Conservation (phyloP, 2,797 vertebrate species). For the Saxicola maurus region DNA sequence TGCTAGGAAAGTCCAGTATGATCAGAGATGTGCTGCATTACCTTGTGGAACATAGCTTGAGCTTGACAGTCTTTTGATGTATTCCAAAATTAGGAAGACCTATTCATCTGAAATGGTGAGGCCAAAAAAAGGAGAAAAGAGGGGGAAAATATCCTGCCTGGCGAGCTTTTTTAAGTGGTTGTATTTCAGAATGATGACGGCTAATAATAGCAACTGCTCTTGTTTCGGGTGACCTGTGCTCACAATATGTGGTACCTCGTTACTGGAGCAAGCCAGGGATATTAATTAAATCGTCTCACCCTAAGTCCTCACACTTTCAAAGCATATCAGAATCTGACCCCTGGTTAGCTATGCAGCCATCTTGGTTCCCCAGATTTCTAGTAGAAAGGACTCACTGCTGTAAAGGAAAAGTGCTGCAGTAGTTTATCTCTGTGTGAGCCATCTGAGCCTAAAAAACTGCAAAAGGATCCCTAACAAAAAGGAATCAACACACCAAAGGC, state of each 20-base stretch:
- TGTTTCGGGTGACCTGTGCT: background rate
- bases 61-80: background rate
- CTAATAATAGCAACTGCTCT: slow-evolving; percentile 35
- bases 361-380: background rate
- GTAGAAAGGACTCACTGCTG: background rate
- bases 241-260: background rate
- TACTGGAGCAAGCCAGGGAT: background rate
- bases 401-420: background rate
- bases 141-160: background rate
- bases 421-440: background rate
- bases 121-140: background rate
- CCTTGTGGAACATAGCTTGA: background rate
- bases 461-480: background rate
- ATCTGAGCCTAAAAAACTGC: background rate
- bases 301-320: rapidly evolving
- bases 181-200: slow-evolving; percentile 12
- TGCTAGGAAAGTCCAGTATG: background rate
- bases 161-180: background rate
- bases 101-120: background rate
- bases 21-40: background rate
- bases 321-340: background rate
- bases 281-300: background rate
- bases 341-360: background rate
- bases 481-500: background rate
- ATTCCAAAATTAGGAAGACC: background rate